Conservation (phyloP, 1,140 invertebrate genomes). For the Polypedilum pembai region DNA sequence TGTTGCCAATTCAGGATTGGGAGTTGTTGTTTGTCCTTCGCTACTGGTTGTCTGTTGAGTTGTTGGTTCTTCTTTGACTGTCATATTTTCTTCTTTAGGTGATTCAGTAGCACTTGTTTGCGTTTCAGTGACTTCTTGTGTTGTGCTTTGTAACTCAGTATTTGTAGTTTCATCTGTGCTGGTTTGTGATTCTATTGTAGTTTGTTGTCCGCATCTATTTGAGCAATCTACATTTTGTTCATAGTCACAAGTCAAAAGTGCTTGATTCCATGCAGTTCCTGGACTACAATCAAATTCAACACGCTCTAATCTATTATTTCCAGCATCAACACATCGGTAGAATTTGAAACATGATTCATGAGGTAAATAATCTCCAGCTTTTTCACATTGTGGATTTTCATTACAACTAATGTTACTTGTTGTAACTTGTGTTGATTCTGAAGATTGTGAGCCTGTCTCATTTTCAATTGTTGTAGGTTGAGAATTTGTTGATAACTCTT, state of each 20-base stretch:
- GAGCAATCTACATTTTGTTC: constrained; percentile 39
- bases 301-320: constrained; percentile 52
- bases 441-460: constrained; percentile 38
- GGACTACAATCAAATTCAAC: constrained; percentile 46
- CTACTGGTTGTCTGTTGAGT: constrained; percentile 1
- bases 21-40: constrained; percentile 30
- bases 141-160: constrained; percentile 36
- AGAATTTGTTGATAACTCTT: no score
- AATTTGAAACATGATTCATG: constrained; percentile 61
- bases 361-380: constrained; percentile 29
- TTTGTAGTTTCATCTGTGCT: constrained; percentile 33
- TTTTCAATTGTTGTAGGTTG: constrained; percentile 30
- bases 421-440: constrained; percentile 10
- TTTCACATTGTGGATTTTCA: constrained; percentile 31
- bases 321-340: constrained; percentile 64
- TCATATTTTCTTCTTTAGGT: constrained; percentile 32
- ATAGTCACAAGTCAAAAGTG: constrained; percentile 43
- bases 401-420: constrained; percentile 31
- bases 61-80: constrained; percentile 31
- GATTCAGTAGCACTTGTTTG: constrained; percentile 32
- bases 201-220: constrained; percentile 9
- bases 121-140: constrained; percentile 31
- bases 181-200: constrained; percentile 35
- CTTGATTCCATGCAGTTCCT: constrained; percentile 46
- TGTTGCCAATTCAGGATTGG: no score